These are phyloP conservation scores for Malurus leucopterus DNA, from an alignment of 2,797 vertebrate species.

Conservation along the genomic window DNA sequence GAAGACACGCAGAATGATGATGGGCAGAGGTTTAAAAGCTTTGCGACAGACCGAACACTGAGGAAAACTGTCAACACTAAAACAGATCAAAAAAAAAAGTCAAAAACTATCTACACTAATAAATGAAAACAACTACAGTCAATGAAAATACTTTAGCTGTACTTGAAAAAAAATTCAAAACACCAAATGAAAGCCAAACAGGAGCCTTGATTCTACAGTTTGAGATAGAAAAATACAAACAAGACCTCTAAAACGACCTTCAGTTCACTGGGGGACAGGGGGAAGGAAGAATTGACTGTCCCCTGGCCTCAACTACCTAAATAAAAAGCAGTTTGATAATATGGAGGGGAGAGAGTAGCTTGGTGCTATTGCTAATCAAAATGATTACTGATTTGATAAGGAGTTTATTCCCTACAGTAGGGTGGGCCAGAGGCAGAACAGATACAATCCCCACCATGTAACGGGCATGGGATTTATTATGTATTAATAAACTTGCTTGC, in stretches of 20 bases:
- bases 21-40: not conserved
- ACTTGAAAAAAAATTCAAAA: not conserved
- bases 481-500: not conserved
- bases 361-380: not conserved
- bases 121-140: not conserved
- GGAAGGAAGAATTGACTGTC: not conserved
- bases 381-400: not conserved
- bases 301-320: not conserved
- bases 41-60: not conserved
- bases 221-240: not conserved
- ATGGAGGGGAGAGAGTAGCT: not conserved
- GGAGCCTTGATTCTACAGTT: not conserved
- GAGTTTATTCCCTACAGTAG: not conserved
- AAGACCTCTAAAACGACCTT: not conserved
- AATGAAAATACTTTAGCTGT: not conserved
- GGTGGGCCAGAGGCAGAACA: not conserved
- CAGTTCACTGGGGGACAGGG: not conserved
- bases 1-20: not conserved
- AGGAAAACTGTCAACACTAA: not conserved
- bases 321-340: not conserved
- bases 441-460: not conserved
- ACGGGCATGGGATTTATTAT: not conserved
- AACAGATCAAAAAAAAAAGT: not conserved
- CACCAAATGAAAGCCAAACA: not conserved
- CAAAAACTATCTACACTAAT: not conserved